Evolutionary conservation across 1,140 invertebrate species (phyloP).

Genomic region (Drosophila parabipectinata): DNA sequence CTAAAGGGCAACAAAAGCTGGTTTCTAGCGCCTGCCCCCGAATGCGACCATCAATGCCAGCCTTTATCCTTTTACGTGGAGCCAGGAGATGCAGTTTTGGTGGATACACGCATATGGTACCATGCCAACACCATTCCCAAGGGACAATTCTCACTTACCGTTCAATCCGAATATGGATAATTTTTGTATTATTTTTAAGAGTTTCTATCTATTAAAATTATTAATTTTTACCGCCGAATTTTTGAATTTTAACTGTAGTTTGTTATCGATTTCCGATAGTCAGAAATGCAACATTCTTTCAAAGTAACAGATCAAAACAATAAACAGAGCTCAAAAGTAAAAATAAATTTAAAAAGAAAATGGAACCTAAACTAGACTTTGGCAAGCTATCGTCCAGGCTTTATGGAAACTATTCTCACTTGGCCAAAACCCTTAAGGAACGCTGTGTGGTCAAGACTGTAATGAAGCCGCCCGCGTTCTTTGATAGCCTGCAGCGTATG

Average conservation of each 20-base stretch:
- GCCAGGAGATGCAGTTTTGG: constrained; percentile 93
- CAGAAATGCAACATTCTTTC: not conserved
- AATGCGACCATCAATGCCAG: constrained; percentile 92
- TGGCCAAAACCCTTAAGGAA: constrained; percentile 48
- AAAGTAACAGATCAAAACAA: constrained; percentile 10
- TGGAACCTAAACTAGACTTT: constrained; percentile 50
- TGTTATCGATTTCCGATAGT: not conserved
- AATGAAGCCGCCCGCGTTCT: constrained; percentile 50
- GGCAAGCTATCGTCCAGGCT: constrained; percentile 40
- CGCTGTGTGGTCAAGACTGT: constrained; percentile 56
- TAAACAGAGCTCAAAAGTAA: not conserved
- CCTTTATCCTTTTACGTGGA: constrained; percentile 91
- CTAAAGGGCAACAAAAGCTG: constrained; percentile 94
- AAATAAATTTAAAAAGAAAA: constrained; percentile 21
- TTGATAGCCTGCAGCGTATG: constrained; percentile 41
- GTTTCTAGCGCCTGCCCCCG: constrained; percentile 93
- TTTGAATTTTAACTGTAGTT: not conserved
- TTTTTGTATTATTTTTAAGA: not conserved
- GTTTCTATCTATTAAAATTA: not conserved
- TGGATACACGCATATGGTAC: constrained; percentile 97
- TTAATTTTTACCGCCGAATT: not conserved
- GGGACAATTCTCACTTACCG: constrained; percentile 93
- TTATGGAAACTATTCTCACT: constrained; percentile 33
- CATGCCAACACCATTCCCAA: constrained; percentile 93
- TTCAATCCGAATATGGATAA: constrained; percentile 96